Percentiles rank a stretch among this genome's conserved stretches.
Evolutionary conservation across 2,888 invertebrate species (phyloP).

Genomic region (Andrena chrysosceles): DNA sequence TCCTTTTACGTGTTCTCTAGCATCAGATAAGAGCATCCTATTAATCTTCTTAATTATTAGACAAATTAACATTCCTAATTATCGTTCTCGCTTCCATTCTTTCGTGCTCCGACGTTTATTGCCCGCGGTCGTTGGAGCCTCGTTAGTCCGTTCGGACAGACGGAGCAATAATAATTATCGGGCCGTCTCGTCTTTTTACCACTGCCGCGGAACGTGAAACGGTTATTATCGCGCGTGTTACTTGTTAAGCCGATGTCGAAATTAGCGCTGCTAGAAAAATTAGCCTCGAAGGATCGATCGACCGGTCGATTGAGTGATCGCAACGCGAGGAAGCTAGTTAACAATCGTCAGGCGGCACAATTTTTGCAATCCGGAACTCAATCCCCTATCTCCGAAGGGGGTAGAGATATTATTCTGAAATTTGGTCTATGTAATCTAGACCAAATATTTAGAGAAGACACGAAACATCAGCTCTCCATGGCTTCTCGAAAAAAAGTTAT

Average conservation of each 20-base stretch:
- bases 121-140: slow-evolving; percentile 54
- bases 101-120: slow-evolving; percentile 60
- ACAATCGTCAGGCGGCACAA: too few species aligned
- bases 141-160: slow-evolving; percentile 60
- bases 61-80: slow-evolving; percentile 70
- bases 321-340: background rate
- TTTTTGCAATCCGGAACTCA: too few species aligned
- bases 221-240: slow-evolving; percentile 60
- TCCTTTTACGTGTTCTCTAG: slow-evolving; percentile 50
- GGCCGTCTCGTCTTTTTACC: slow-evolving; percentile 61
- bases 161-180: slow-evolving; percentile 68
- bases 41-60: slow-evolving; percentile 69
- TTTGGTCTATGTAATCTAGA: too few species aligned
- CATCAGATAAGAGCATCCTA: slow-evolving; percentile 64
- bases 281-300: background rate
- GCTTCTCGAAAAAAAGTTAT: too few species aligned
- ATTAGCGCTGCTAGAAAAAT: slow-evolving; percentile 27
- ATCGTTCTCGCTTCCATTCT: slow-evolving; percentile 64
- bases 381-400: too few species aligned
- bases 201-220: slow-evolving; percentile 44
- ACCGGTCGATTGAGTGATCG: background rate
- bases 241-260: slow-evolving; percentile 54
- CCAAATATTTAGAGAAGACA: too few species aligned
- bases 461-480: too few species aligned
- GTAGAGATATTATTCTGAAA: too few species aligned